Percentiles rank a stretch among this genome's conserved stretches.
These are phyloP conservation scores for Pachyuromys duprasi DNA, from an alignment of 2,797 vertebrate species.

Conservation along the genomic window DNA sequence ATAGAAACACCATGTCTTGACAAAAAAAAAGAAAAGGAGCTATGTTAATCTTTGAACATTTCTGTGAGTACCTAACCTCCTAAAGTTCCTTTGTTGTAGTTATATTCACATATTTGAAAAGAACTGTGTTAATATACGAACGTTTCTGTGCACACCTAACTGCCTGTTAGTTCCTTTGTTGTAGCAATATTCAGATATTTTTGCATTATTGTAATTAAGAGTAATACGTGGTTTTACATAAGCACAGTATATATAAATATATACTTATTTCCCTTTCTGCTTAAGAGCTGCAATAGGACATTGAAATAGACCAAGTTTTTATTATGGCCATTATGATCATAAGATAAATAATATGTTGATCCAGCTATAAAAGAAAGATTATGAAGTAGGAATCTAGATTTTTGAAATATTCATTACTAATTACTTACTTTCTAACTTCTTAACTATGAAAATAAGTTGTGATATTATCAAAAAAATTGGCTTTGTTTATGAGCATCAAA, in stretches of 20 bases:
- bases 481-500: conserved; percentile 55
- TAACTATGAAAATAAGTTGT: conserved; percentile 52
- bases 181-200: background rate
- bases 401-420: conserved; percentile 56
- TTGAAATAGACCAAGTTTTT: conserved; percentile 18
- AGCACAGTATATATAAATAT: background rate
- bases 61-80: background rate
- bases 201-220: conserved; percentile 12
- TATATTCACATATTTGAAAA: background rate
- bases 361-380: conserved; percentile 37
- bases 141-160: background rate
- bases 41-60: background rate
- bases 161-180: background rate
- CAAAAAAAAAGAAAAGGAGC: no score
- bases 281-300: background rate
- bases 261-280: background rate
- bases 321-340: conserved; percentile 12
- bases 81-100: background rate
- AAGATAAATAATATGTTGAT: conserved; percentile 15
- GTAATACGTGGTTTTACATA: background rate
- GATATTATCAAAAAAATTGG: conserved; percentile 11
- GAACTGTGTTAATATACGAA: background rate
- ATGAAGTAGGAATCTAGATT: conserved; percentile 47
- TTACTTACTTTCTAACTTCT: conserved; percentile 58
- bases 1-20: background rate